These are phyloP conservation scores for Gymnodraco acuticeps DNA, from an alignment of 2,797 vertebrate genomes.

Conservation along the genomic window DNA sequence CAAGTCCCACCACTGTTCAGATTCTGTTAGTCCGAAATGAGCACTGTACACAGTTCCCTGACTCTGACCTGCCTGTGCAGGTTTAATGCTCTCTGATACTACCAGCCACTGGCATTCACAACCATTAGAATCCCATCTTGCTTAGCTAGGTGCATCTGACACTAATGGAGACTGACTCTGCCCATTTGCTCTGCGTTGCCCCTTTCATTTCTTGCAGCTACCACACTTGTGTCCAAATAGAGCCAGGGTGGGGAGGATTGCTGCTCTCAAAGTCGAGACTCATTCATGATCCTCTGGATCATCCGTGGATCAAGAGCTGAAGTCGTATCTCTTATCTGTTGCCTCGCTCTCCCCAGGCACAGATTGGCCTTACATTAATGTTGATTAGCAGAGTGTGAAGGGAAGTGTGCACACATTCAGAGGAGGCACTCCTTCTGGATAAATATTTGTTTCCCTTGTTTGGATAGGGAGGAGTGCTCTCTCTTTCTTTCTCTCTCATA, in stretches of 20 bases:
- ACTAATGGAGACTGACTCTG: conserved; percentile 73
- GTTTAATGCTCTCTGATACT: conserved; percentile 56
- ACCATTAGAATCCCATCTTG: conserved; percentile 63
- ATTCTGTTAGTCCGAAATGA: conserved; percentile 52
- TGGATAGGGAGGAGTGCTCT: conserved; percentile 48
- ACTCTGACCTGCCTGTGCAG: conserved; percentile 57
- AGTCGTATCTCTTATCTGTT: conserved; percentile 22
- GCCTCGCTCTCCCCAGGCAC: conserved; percentile 30
- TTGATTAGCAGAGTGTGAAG: conserved; percentile 65
- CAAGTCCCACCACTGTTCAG: conserved; percentile 38
- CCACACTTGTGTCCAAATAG: conserved; percentile 38
- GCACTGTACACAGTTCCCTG: conserved; percentile 36
- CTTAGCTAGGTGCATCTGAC: conserved; percentile 56
- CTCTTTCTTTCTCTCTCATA: conserved; percentile 8
- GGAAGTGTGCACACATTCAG: conserved; percentile 66
- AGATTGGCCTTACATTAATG: conserved; percentile 54
- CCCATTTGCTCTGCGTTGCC: conserved; percentile 67
- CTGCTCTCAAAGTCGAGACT: conserved; percentile 45
- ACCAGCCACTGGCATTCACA: conserved; percentile 33
- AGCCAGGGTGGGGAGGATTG: conserved; percentile 15
- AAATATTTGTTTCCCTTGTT: conserved; percentile 78
- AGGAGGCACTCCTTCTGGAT: conserved; percentile 61
- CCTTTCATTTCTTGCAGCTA: conserved; percentile 57
- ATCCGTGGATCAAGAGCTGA: conserved; percentile 36
- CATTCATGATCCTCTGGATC: conserved; percentile 62